Evolutionary conservation across 2,888 invertebrate species (phyloP).

Genomic region (Drosophila anceps): DNA sequence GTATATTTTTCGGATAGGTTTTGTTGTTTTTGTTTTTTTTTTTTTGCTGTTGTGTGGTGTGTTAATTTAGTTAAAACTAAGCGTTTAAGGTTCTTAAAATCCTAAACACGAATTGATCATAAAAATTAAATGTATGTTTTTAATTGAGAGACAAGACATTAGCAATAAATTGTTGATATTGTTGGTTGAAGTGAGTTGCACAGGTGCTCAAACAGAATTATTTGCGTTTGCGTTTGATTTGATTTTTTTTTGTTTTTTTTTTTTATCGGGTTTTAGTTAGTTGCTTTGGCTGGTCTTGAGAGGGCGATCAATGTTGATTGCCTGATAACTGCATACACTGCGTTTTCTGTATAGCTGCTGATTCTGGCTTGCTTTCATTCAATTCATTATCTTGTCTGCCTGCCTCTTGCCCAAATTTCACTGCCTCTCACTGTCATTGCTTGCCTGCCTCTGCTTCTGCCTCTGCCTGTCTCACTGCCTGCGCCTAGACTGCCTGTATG

Average conservation of each 20-base stretch:
- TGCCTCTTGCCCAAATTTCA: slow-evolving; percentile 57
- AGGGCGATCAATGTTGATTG: slow-evolving; percentile 38
- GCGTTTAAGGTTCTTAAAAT: slow-evolving; percentile 74
- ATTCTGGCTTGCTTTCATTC: slow-evolving; percentile 38
- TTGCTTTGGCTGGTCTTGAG: slow-evolving; percentile 53
- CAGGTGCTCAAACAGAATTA: slow-evolving; percentile 33
- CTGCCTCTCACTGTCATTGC: slow-evolving; percentile 69
- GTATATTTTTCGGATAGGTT: slow-evolving; percentile 54
- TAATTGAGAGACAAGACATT: slow-evolving; percentile 62
- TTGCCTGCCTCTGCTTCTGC: slow-evolving; percentile 49
- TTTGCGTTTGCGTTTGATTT: slow-evolving; percentile 24
- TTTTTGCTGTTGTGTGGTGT: slow-evolving; percentile 48
- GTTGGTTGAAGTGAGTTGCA: slow-evolving; percentile 46
- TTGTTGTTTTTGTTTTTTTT: slow-evolving; percentile 17
- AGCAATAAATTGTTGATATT: slow-evolving; percentile 50
- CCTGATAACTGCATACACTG: slow-evolving; percentile 50
- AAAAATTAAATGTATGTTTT: slow-evolving; percentile 61
- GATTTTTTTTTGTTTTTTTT: slow-evolving; percentile 21
- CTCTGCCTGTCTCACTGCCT: slow-evolving; percentile 60
- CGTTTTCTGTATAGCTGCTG: slow-evolving; percentile 50
- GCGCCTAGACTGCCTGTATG: slow-evolving; percentile 78
- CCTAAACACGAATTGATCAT: slow-evolving; percentile 76
- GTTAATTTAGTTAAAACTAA: slow-evolving; percentile 78
- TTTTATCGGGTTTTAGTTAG: slow-evolving; percentile 40
- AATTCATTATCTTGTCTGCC: slow-evolving; percentile 65